Conservation (phyloP, 1,140 invertebrate genomes). For the Arion vulgaris region DNA sequence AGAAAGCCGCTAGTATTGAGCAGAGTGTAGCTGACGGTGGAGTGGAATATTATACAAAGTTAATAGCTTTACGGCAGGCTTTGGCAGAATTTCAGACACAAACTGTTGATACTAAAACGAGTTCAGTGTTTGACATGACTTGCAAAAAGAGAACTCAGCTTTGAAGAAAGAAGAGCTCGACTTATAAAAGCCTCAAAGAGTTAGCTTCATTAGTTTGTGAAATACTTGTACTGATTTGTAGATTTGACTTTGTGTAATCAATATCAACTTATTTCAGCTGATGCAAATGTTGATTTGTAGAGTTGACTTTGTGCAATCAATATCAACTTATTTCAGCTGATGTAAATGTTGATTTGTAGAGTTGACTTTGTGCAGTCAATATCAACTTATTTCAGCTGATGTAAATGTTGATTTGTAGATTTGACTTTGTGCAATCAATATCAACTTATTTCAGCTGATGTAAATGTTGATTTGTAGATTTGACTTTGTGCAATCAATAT, state of each 20-base stretch:
- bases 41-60: conserved; percentile 4
- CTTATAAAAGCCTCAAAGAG: not conserved
- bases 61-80: not conserved
- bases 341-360: too few relatives aligned
- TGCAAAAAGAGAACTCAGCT: not conserved
- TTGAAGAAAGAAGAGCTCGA: not conserved
- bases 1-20: not conserved
- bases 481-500: too few relatives aligned
- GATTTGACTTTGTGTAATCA: not conserved
- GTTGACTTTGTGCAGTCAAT: not conserved
- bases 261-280: too few relatives aligned
- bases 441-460: too few relatives aligned
- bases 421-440: not conserved
- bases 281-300: too few relatives aligned
- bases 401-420: too few relatives aligned
- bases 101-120: not conserved
- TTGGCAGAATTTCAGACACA: not conserved
- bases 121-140: not conserved
- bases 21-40: not conserved
- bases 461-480: too few relatives aligned
- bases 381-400: too few relatives aligned
- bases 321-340: too few relatives aligned
- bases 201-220: not conserved
- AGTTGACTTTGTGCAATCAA: not conserved
- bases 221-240: too few relatives aligned